Base-by-base conservation (phyloP, 2,797 vertebrate species). In the Vipera latastei region DNA sequence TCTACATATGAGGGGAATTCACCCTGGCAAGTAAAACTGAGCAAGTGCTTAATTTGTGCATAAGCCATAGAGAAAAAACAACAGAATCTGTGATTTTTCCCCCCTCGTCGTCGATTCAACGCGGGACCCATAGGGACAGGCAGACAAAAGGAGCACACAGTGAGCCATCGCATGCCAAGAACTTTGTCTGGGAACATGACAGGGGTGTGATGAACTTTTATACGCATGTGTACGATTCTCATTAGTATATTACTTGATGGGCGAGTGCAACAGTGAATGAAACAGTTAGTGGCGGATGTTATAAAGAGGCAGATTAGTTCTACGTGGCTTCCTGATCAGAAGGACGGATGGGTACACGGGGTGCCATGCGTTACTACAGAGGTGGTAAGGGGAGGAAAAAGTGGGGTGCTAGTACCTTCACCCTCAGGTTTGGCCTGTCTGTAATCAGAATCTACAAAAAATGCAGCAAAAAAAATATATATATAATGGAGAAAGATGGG, bases 361-460 rank as follows among this genome's bases (percentile, higher is more conserved):
- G 88, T 2, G n/a, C 57, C 92, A 88, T 92, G 90, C 89, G 6
- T 89, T 88, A 89, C 8, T 26, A 48, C 28, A 69, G 56, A 9
- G 38, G 7, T 32, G 85, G 55, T 73, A 56, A 12, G 26, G 8
- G 28, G 61, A 14, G 25, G 1, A 38, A 61, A 38, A 48, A 38
- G 18, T 44, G 59, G 60, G 78, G 60, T n/a, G 25, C 7, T 60
- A 89, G 97, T 98, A 98, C 98, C 98, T 98, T 98, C 98, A 96
- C 94, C 92, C 93, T 98, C 98, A 94, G 95, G 94, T 97, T 98
- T 98, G 97, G 94, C 78, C 88, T 97, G 95, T 98, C 98, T 98
- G 98, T 93, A 94, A 56, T 96, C 97, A 90, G 98, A 98, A 97
- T 98, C 98, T 98, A 98, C 95, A 98, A 92, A 92, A 93, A 93